Base-by-base conservation (phyloP, 2,888 invertebrate species). In the Palloptera scutellata region DNA sequence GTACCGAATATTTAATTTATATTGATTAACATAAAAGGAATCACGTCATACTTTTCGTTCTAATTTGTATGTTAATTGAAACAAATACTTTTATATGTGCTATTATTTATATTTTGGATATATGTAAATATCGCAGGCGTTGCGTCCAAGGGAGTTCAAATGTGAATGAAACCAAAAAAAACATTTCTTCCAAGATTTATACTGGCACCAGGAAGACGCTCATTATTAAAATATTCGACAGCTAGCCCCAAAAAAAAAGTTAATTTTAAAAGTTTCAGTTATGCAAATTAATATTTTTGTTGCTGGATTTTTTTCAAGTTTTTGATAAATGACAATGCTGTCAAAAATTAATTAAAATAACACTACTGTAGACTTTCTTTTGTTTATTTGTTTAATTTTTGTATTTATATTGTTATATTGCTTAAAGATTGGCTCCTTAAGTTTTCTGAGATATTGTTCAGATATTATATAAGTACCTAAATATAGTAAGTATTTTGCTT, bases 1-100 rank as follows among this genome's bases (percentile, higher is more conserved):
- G 30, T 30, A 30, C 30, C 30, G 30, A 30, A 30, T 4, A 30
- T 30, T 30, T 30, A 30, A 30, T 30, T 6, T 2, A 30, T 4
- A 30, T 10, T 11, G 10, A 13, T 48, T 10, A 15, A n/a, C 48
- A 15, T 10, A 10, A n/a, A n/a, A 15, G 11, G 10, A 13, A n/a
- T 48, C 15, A 11, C 48, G 48, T 57, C n/a, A 40, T 20, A 30
- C 6, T 30, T 30, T 30, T 8, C 45, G 55, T 66, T 66, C 62
- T 62, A 62, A 67, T 67, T 67, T 30, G 45, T 62, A 67, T 67
- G 66, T 19, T 19, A 67, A 62, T 62, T 52, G 8, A 52, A 19
- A 11, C 58, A 62, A 67, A 67, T 58, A 61, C 41, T 58, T 54
- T 63, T n/a, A 42, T 12, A 9, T n/a, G 40, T 30, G 53, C 48